Evolutionary conservation across 2,888 invertebrate species (phyloP).

Genomic region (Aphidius colemani): DNA sequence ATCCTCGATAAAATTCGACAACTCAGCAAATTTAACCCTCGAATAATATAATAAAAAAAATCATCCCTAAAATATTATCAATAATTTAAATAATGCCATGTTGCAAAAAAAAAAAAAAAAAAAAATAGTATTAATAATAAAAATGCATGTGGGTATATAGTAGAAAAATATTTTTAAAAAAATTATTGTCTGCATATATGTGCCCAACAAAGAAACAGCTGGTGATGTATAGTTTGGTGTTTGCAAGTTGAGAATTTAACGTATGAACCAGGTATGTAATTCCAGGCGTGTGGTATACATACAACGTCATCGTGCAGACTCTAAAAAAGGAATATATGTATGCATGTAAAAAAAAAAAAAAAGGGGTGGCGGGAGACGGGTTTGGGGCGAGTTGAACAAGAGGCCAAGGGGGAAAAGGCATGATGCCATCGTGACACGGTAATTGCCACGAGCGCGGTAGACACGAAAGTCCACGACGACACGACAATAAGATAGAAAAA

Average conservation of each 20-base stretch:
- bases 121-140: too few relatives aligned
- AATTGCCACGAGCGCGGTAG: slow-evolving; percentile 33
- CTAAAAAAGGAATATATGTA: slow-evolving; percentile 28
- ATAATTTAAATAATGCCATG: background rate
- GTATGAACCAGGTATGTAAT: slow-evolving; percentile 25
- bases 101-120: background rate
- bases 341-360: slow-evolving; percentile 34
- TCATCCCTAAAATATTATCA: too few relatives aligned
- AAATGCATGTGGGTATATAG: too few relatives aligned
- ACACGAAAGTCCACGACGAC: slow-evolving; percentile 32
- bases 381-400: slow-evolving; percentile 3
- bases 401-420: slow-evolving; percentile 15
- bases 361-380: slow-evolving; percentile 31
- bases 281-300: slow-evolving; percentile 24
- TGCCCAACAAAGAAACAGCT: background rate
- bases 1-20: too few relatives aligned
- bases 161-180: too few relatives aligned
- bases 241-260: background rate
- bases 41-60: too few relatives aligned
- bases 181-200: background rate
- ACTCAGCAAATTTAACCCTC: too few relatives aligned
- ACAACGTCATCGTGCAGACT: slow-evolving; percentile 30
- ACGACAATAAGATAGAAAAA: slow-evolving; percentile 29
- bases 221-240: too few relatives aligned
- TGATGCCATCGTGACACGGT: slow-evolving; percentile 37